Base-by-base conservation (phyloP, 92 coral and sea anemone species). In the Epizoanthus illoricatus region DNA sequence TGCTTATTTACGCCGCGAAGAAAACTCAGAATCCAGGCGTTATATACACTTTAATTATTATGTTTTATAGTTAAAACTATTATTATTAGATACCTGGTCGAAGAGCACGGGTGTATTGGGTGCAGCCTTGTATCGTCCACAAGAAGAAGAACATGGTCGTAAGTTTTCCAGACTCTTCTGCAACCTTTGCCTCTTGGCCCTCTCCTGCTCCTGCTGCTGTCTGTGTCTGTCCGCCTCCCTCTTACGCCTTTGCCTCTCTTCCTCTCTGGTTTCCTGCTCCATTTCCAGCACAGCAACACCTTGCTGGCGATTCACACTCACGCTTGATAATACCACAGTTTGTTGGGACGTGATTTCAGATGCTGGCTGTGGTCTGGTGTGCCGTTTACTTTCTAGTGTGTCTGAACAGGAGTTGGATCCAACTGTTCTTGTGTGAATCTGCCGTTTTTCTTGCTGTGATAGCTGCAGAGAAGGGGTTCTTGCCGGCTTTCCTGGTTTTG, bases 81-180 rank as follows among this genome's bases (percentile, higher is more conserved):
- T 28, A 58, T 59, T 55, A 28, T 5, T 33, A 21, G 85, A 73
- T 87, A 97, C 99, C 93, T 91, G 86, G 54, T 97, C 98, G 76
- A 91, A 97, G 17, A 93, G 84, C 10, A 97, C 85, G 2, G 98
- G 99, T 65, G 99, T 97, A 21, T 64, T 83, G 49, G 84, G 88
- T 19, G 99, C 98, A 56, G 95, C 84, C 43, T 83, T 85, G 73
- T 81, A 84, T 64, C 73, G 92, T 65, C 92, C 92, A 54, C 89
- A 86, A 3, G 94, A 84, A 9, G 94, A 84, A 49, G 69, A 49
- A 10, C 85, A 66, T 7, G 95, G 96, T 73, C 92, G 90, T 21
- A 97, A 86, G 55, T 95, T 89, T 75, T 93, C 95, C 55, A 91
- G 71, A 85, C 91, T 92, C 67, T 88, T 91, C 65, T 87, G 93